Conservation (phyloP, 2,888 invertebrate species). For the Sacculina carcini region DNA sequence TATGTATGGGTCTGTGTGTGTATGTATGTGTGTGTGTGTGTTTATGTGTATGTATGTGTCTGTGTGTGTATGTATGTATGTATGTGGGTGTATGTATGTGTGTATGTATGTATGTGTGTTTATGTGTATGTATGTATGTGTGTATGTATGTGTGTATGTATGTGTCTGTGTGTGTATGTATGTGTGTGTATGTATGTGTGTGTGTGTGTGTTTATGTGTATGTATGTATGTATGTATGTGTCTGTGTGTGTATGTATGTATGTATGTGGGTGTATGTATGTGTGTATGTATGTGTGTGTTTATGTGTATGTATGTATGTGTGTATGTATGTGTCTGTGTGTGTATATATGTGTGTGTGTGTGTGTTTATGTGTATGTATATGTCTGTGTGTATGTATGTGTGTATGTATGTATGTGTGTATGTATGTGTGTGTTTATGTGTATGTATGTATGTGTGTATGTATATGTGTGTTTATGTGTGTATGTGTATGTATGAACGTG, state of each 20-base stretch:
- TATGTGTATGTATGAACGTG: not conserved
- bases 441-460: no score
- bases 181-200: not conserved
- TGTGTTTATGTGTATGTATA: no score
- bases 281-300: no score
- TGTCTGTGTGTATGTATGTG: no score
- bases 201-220: no score
- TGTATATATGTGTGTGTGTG: conserved; percentile 4
- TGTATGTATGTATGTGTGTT: no score
- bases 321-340: not conserved
- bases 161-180: not conserved
- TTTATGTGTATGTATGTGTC: not conserved
- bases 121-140: not conserved
- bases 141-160: not conserved
- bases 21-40: not conserved
- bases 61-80: not conserved
- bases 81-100: not conserved
- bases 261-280: not conserved
- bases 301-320: no score
- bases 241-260: not conserved
- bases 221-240: not conserved
- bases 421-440: no score
- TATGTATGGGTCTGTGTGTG: not conserved
- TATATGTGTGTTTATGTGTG: no score
- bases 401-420: conserved; percentile 4